These are phyloP conservation scores for Ictidomys tridecemlineatus DNA, from an alignment of 2,113 vertebrate species.

Conservation along the genomic window DNA sequence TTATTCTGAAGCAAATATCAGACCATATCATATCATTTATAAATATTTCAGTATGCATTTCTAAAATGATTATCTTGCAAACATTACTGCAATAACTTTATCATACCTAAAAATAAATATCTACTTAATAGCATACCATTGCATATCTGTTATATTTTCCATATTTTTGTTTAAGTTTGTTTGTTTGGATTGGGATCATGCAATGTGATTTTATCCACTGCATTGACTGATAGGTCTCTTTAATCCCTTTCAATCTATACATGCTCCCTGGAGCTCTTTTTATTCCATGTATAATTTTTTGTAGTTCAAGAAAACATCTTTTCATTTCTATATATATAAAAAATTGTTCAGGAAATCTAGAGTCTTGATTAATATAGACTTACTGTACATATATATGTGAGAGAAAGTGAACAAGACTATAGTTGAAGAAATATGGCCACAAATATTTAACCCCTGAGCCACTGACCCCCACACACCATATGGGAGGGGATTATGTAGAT, in stretches of 20 bases:
- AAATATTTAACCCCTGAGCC: too few species aligned
- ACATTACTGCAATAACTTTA: neutral
- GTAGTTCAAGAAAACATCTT: neutral
- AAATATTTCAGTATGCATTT: neutral
- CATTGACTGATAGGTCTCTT: neutral
- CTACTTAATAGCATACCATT: neutral
- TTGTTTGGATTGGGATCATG: neutral
- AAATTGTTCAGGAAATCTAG: neutral
- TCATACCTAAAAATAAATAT: neutral
- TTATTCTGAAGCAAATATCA: neutral
- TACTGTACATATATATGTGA: neutral
- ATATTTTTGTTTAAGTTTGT: neutral
- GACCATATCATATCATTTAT: neutral
- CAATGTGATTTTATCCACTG: neutral
- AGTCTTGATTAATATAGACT: neutral
- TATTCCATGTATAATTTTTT: neutral
- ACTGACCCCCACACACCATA: too few species aligned
- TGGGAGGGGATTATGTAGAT: neutral
- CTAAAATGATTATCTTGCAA: slow-evolving; percentile 33
- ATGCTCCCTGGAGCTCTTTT: neutral
- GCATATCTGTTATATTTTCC: neutral
- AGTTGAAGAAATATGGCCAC: neutral
- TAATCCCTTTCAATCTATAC: neutral
- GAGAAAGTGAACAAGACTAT: neutral
- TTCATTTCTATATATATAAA: neutral